phyloP scores from a whole-genome alignment of 2,113 vertebrate genomes.

The Amia ocellicauda region DNA sequence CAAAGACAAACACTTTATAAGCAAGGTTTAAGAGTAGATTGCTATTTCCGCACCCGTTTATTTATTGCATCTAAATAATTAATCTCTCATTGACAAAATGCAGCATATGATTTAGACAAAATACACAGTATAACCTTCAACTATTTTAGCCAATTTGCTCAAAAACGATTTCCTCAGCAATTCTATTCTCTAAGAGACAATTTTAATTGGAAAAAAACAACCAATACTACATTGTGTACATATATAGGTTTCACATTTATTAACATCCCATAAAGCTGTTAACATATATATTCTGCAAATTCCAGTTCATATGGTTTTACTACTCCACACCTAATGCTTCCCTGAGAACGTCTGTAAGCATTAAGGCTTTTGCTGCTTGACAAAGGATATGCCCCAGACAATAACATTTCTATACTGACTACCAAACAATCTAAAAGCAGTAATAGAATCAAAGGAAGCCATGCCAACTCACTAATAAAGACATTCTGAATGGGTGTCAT shows the following conservation, averaged over 20 bases:
- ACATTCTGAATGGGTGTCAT: not conserved
- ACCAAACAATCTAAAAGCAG: not conserved
- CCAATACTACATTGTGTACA: not conserved
- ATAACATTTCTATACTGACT: not conserved
- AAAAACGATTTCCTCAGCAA: no score
- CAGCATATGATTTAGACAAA: no score
- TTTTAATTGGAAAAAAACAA: no score
- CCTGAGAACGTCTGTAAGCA: not conserved
- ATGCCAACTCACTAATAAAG: not conserved
- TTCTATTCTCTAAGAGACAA: no score
- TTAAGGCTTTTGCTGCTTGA: not conserved
- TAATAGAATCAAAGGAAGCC: not conserved
- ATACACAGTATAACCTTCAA: no score
- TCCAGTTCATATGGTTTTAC: not conserved
- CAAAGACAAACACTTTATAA: no score
- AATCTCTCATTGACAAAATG: no score
- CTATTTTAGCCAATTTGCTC: no score
- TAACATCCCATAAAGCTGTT: not conserved
- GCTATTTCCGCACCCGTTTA: no score
- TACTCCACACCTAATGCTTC: not conserved
- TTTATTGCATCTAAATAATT: no score
- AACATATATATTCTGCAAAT: not conserved
- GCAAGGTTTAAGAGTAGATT: no score
- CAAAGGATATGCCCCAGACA: constrained; percentile 14
- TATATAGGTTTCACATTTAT: not conserved